Conservation (phyloP, 2,888 invertebrate genomes). For the Pasiphila rectangulata region DNA sequence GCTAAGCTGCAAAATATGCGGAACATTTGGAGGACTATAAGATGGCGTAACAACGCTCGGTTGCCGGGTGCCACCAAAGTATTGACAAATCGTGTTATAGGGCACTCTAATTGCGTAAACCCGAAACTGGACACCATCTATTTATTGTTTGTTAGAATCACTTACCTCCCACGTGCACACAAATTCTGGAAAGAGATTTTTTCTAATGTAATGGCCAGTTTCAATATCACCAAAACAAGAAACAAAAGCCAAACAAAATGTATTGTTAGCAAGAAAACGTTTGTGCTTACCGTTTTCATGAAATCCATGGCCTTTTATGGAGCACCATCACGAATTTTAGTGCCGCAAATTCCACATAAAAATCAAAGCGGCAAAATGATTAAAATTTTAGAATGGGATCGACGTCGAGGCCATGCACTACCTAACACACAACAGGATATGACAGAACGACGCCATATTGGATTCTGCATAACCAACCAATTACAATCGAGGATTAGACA, state of each 20-base stretch:
- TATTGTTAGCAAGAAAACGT: conserved; percentile 53
- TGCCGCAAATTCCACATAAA: conserved; percentile 62
- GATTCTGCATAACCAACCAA: conserved; percentile 52
- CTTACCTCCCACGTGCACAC: conserved; percentile 80
- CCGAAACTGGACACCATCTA: conserved; percentile 64
- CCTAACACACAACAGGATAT: conserved; percentile 73
- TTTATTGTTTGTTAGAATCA: conserved; percentile 64
- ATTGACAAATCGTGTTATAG: conserved; percentile 77
- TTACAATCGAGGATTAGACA: conserved; percentile 40
- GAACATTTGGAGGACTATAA: conserved; percentile 76
- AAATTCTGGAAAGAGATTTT: conserved; percentile 81
- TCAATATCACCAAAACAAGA: conserved; percentile 81
- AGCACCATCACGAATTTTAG: conserved; percentile 79
- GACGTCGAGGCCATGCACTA: conserved; percentile 73
- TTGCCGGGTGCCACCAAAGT: conserved; percentile 76
- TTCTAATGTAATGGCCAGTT: conserved; percentile 81
- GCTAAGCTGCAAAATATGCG: conserved; percentile 73
- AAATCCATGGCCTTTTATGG: conserved; percentile 81
- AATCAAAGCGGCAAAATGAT: conserved; percentile 55
- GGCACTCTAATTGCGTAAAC: conserved; percentile 57
- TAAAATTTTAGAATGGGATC: conserved; percentile 68
- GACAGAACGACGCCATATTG: conserved; percentile 76
- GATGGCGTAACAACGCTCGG: conserved; percentile 81
- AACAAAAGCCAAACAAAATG: conserved; percentile 80
- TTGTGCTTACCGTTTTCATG: conserved; percentile 79